Base-by-base conservation (phyloP, 1,140 invertebrate genomes). In the Drosophila serrata region DNA sequence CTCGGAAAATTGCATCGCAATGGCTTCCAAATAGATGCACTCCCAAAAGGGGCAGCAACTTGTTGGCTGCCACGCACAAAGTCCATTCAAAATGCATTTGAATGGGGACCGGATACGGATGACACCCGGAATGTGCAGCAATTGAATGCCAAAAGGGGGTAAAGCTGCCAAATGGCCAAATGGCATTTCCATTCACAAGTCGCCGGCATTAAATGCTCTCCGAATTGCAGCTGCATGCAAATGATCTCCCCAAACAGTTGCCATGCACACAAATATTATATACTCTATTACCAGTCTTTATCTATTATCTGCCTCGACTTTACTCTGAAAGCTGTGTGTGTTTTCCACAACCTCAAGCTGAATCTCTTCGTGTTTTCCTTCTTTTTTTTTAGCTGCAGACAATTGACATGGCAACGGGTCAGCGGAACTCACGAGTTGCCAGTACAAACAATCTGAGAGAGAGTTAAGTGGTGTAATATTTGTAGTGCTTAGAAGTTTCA, bases 11-110 rank as follows among this genome's bases (percentile, higher is more conserved):
- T 79, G 82, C 46, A 76, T 79, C 43, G 56, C 63, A 77, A 82
- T 77, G 72, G 70, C 70, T 82, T 73, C 63, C 74, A 86, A 86
- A 87, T 86, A 79, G 75, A 65, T 61, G 56, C 67, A 73, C 64
- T 51, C 59, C 17, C n/a, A 53, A 68, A 69, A 9, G 24, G 24
- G 40, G 45, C 31, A 45, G 64, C 79, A 87, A 87, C 82, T 88
- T 87, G 82, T 87, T 87, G 82, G 84, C 15, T 51, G 27, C 59
- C 74, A 69, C 65, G 75, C 67, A 79, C 75, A 49, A 55, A 69
- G 57, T 62, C 49, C 64, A 76, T 82, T 63, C 45, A 65, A 68
- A 82, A 64, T 46, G 57, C 19, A 75, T 56, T 45, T 62, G 49
- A 59, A 43, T 58, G 51, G 56, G 60, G 22, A 60, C 61, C 56